Base-by-base conservation (phyloP, 2,888 invertebrate species). In the Zaprionus lineosus region DNA sequence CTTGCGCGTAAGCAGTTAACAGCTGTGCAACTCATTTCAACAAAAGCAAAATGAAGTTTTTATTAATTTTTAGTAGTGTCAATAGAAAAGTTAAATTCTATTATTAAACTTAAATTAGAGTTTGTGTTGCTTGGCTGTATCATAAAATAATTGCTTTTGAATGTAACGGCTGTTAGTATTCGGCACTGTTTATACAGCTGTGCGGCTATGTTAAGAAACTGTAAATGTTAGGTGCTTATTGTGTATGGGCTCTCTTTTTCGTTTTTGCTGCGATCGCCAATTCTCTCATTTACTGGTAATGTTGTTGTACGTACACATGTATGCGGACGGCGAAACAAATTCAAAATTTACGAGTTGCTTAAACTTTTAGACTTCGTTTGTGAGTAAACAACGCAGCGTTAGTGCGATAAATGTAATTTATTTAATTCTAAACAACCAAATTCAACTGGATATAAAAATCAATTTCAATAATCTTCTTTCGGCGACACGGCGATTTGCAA, bases 241-340 rank as follows among this genome's bases (percentile, higher is more conserved):
- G 40, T n/a, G 16, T 15, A 34, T 33, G 6, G 2, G 1, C 59
- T 59, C 59, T 36, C 59, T 24, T n/a, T 24, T 15, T 16, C 11
- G 16, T 21, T 11, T 24, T 16, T 19, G 12, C 9, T 29, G 21
- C 21, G 66, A 68, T 67, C 69, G 43, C 14, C 8, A 41, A 57
- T 69, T 52, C 67, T 64, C 67, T 63, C 64, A 68, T 69, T 70
- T 39, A 70, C 65, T 70, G 71, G 70, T 64, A 70, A 68, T 70
- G 64, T 59, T 67, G 65, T 70, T 68, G 67, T 68, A 68, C 67
- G 67, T 70, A 60, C 53, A 58, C 50, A 58, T 41, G 71, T 68
- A 46, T 68, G 67, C 67, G 67, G 71, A 68, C 67, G 65, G 53
- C 46, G 50, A 55, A 64, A 47, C 11, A 64, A 47, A 64, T 68